Evolutionary conservation across 2,113 vertebrate genomes (phyloP), one percentile per base, ranked within the genome.

Genomic region (Melanocharis versteri): DNA sequence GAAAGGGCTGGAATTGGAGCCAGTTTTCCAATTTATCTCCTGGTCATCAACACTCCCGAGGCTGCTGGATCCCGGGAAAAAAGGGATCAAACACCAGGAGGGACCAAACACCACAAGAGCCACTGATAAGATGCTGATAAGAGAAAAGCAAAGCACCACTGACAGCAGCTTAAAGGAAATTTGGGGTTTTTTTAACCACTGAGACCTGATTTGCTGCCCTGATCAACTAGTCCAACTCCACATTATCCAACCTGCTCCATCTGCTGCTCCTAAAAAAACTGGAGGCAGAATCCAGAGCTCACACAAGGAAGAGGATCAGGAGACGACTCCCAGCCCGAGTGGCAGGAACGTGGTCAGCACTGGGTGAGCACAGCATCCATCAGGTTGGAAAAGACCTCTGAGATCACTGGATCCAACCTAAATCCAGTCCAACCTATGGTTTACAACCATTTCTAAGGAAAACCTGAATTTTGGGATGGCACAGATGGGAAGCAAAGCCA

Each of bases 41-140:
- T 6, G 23, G 3, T 9, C 17, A 70, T 30, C 72, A 33, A 12
- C 15, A 1, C 62, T n/a, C 7, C 1, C 0, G 61, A 15, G 30
- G 47, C 30, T 81, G 87, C 51, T 57, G 82, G 42, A 20, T 16
- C 45, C 77, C 27, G 44, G 2, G 47, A 35, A 35, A 40, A 10
- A 80, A 50, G 50, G 62, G 23, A 61, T 51, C 53, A 33, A 50
- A 42, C 42, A 22, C 45, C 68, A 62, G 4, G 3, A 53, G 56
- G 53, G 66, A 44, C 16, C 68, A 61, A 58, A 54, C 69, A 35
- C 9, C 58, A 31, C 37, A 11, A 58, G 45, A 79, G 85, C 37
- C 68, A 26, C 15, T 58, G 42, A 13, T 26, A 61, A 44, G 47
- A 21, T 20, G 30, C 60, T 26, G 27, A 1, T 1, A 17, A 50